Evolutionary conservation across 2,113 vertebrate genomes (phyloP).

Genomic region (Nymphicus hollandicus): DNA sequence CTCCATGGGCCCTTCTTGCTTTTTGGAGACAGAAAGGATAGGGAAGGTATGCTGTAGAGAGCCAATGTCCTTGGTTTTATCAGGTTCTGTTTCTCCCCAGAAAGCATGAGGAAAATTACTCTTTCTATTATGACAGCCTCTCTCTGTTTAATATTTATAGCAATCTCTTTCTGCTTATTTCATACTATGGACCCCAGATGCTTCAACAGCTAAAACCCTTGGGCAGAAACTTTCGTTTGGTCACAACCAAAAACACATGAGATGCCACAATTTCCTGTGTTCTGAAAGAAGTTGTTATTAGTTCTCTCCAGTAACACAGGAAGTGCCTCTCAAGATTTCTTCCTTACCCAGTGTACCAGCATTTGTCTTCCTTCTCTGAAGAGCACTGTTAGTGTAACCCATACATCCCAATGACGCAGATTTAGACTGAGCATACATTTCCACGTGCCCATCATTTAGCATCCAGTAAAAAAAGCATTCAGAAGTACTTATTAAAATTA

Average conservation of each 20-base stretch:
- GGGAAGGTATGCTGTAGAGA: background rate
- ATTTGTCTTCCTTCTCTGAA: background rate
- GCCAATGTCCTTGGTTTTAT: background rate
- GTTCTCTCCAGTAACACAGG: background rate
- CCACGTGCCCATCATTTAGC: background rate
- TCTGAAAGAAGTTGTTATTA: background rate
- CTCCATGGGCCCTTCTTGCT: background rate
- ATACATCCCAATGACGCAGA: background rate
- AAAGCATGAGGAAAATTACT: background rate
- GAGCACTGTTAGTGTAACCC: background rate
- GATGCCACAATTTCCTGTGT: background rate
- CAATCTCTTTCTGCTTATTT: background rate
- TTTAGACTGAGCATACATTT: background rate
- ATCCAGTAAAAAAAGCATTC: background rate
- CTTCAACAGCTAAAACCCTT: background rate
- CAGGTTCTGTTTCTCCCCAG: background rate
- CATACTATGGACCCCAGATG: background rate
- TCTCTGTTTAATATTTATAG: background rate
- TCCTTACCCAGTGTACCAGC: background rate
- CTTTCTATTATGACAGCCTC: background rate
- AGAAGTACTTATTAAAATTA: background rate
- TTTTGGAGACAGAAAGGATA: background rate
- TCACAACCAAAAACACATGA: background rate
- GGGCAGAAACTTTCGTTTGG: background rate
- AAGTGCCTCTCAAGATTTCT: background rate